Evolutionary conservation across 2,888 invertebrate genomes (phyloP), one percentile per base, ranked within the genome.

Genomic region (Netelia fuscicornis): DNA sequence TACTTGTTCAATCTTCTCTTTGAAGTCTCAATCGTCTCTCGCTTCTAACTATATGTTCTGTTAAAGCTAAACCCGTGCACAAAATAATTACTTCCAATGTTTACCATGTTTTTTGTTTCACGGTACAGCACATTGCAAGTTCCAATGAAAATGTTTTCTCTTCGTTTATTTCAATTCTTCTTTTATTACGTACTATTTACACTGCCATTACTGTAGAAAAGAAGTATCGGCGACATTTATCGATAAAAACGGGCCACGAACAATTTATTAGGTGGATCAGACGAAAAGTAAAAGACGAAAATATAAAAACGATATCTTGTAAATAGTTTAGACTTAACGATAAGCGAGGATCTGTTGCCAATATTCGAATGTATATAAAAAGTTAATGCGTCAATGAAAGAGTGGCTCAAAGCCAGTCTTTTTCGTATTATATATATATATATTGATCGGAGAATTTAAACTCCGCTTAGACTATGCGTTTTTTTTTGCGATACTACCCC

Each of bases 151-250:
- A 75, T 56, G 52, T 60, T 37, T 37, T 67, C n/a, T 52, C 67
- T 81, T 44, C 58, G 44, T 37, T 70, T n/a, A 13, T 23, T 70
- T n/a, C 9, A 37, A 1, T 54, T 54, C 37, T 81, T 37, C 37
- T 44, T 64, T 48, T 81, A 74, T 70, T 25, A 65, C 70, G 58
- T 37, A 72, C 44, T 80, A 52, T 85, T 76, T 79, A 85, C 85
- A 85, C 85, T 85, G 85, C 85, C 85, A 85, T 82, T 85, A 85
- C n/a, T 76, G 79, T 85, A 85, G 85, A 72, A 74, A 74, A 67
- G 68, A 62, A 30, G 37, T 54, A 75, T 64, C 72, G 67, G 82
- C 82, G 75, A 82, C 44, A 83, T 82, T 85, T 75, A 70, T 82
- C 70, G 75, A 79, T 75, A 70, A 71, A 78, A 85, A 58, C 75